These are phyloP conservation scores for Macroteleia sp. DNA, from an alignment of 2,888 invertebrate genomes.

Conservation along the genomic window DNA sequence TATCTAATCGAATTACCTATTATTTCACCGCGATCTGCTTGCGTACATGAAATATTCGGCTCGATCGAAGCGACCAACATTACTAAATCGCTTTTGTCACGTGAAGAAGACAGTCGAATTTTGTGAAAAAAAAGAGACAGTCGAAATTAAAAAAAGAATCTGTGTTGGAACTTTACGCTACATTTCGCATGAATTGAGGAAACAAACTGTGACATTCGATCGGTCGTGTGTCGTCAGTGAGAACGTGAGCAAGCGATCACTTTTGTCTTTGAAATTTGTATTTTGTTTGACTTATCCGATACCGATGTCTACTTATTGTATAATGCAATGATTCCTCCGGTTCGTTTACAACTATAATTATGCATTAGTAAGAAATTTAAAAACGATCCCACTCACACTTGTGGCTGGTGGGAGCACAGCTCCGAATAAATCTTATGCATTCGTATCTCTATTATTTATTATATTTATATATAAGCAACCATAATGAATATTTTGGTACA, in stretches of 20 bases:
- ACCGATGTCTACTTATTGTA: conserved; percentile 68
- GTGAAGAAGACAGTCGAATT: too few species aligned
- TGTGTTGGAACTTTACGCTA: conserved; percentile 51
- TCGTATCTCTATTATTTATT: conserved; percentile 82
- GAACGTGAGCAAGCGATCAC: conserved; percentile 76
- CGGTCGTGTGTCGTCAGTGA: conserved; percentile 63
- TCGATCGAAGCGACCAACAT: too few species aligned
- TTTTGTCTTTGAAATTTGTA: conserved; percentile 66
- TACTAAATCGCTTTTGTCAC: too few species aligned
- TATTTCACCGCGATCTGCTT: too few species aligned
- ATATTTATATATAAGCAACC: conserved; percentile 82
- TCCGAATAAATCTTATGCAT: conserved; percentile 83
- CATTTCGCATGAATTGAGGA: conserved; percentile 38
- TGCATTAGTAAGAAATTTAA: conserved; percentile 83
- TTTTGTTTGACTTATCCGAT: conserved; percentile 61
- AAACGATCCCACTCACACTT: conserved; percentile 81
- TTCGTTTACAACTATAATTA: conserved; percentile 77
- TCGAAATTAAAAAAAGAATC: not conserved
- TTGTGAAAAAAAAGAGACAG: too few species aligned
- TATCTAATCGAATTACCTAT: too few species aligned
- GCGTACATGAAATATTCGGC: too few species aligned
- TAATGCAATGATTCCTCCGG: conserved; percentile 68
- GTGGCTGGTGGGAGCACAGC: conserved; percentile 82
- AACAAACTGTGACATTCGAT: conserved; percentile 42
- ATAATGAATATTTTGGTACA: conserved; percentile 83